Percentiles rank a stretch among this genome's conserved stretches.
phyloP scores from a whole-genome alignment of 2,797 vertebrate species.

The Aotus griseimembra region DNA sequence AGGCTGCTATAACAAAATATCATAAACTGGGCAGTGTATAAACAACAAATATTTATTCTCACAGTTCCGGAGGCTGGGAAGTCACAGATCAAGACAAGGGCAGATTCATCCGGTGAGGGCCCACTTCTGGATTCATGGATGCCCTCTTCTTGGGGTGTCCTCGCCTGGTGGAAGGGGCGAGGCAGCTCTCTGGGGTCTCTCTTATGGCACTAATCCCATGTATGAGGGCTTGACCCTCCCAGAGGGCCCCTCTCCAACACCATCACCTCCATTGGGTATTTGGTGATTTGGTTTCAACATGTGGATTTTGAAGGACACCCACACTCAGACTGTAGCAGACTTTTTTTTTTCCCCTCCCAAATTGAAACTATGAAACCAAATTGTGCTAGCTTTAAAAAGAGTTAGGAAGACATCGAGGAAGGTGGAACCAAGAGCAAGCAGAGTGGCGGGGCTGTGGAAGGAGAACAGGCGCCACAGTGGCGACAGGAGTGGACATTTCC shows the following conservation, averaged over 20 bases:
- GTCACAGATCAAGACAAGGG: background rate
- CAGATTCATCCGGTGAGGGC: background rate
- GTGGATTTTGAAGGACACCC: background rate
- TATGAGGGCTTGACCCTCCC: background rate
- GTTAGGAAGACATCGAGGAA: background rate
- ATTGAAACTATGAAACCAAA: background rate
- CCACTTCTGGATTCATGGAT: too few relatives aligned
- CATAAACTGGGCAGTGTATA: background rate
- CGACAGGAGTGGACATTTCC: accelerated
- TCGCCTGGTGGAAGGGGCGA: background rate
- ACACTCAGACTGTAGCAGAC: background rate
- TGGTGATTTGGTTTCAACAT: background rate
- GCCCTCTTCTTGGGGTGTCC: background rate
- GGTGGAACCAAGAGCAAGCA: background rate
- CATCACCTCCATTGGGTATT: background rate
- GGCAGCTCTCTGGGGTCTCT: background rate
- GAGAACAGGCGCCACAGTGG: too few relatives aligned
- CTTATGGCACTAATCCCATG: background rate
- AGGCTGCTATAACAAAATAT: background rate
- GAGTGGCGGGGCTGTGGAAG: accelerated
- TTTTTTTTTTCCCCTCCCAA: background rate
- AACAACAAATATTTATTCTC: background rate
- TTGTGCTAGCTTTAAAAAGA: background rate
- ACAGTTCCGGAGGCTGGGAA: background rate
- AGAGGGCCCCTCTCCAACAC: background rate